Percentiles rank a stretch among this genome's conserved stretches.
phyloP scores from a whole-genome alignment of 92 coral and sea anemone species.

The Heliopora coerulea region DNA sequence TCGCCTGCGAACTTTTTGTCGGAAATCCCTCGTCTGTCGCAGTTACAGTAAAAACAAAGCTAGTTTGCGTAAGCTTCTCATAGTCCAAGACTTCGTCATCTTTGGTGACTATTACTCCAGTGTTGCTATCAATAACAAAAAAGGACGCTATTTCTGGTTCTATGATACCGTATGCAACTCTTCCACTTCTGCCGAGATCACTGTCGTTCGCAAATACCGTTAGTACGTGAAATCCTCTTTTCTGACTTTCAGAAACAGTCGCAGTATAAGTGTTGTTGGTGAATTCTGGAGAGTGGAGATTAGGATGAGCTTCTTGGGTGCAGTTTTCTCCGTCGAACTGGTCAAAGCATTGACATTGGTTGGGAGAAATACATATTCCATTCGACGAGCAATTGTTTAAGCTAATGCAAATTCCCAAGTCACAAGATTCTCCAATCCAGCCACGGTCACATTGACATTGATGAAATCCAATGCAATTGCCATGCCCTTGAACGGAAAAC shows the following conservation, averaged over 20 bases:
- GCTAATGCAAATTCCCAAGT: conserved; percentile 56
- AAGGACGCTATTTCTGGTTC: background rate
- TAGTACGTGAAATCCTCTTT: conserved; percentile 6
- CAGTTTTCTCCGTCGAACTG: conserved; percentile 31
- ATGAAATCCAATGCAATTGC: conserved; percentile 58
- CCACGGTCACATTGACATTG: conserved; percentile 53
- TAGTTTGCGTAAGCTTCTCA: conserved; percentile 39
- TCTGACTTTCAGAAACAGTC: conserved; percentile 15
- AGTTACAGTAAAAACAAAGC: conserved; percentile 46
- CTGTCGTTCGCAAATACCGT: conserved; percentile 20
- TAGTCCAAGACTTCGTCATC: conserved; percentile 45
- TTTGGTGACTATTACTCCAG: conserved; percentile 3
- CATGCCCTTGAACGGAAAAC: conserved; percentile 52
- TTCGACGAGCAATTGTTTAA: conserved; percentile 68
- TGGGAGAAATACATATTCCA: conserved; percentile 65
- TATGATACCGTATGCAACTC: background rate
- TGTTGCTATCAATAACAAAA: conserved; percentile 5
- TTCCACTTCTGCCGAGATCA: conserved; percentile 25
- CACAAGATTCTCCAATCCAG: conserved; percentile 74
- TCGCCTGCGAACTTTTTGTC: conserved; percentile 39
- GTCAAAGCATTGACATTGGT: conserved; percentile 60
- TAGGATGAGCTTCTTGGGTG: background rate
- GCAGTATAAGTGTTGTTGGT: background rate
- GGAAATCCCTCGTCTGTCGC: conserved; percentile 74
- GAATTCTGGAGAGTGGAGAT: conserved; percentile 16